Conservation (phyloP, 1,140 invertebrate genomes). For the Agrilus planipennis region DNA sequence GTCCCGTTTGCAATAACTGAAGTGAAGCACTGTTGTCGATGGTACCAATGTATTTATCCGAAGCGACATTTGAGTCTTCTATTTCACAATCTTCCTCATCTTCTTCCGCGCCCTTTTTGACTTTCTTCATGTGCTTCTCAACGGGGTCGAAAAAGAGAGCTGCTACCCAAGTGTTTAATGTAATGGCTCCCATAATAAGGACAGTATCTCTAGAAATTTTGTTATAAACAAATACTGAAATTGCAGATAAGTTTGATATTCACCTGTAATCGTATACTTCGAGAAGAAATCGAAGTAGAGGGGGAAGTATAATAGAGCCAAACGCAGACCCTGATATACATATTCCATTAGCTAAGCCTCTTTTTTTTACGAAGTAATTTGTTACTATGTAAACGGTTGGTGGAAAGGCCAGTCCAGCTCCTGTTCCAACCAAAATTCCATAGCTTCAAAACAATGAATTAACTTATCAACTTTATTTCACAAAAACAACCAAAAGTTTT, state of each 20-base stretch:
- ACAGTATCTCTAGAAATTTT: slow-evolving; percentile 53
- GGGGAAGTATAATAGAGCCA: slow-evolving; percentile 69
- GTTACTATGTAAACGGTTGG: slow-evolving; percentile 86
- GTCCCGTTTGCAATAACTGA: slow-evolving; percentile 23
- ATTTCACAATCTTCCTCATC: slow-evolving; percentile 41
- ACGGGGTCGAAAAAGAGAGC: slow-evolving; percentile 75
- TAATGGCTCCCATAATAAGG: slow-evolving; percentile 68
- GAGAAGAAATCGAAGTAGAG: slow-evolving; percentile 56
- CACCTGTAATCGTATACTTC: slow-evolving; percentile 63
- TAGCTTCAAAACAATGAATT: slow-evolving; percentile 45
- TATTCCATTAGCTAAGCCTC: slow-evolving; percentile 77
- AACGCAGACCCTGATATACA: slow-evolving; percentile 81
- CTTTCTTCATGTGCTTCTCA: slow-evolving; percentile 60
- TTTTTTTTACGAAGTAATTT: slow-evolving; percentile 68
- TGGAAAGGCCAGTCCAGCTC: slow-evolving; percentile 69
- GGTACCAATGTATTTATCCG: slow-evolving; percentile 24
- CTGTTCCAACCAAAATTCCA: slow-evolving; percentile 66
- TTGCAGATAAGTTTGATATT: slow-evolving; percentile 11
- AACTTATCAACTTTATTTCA: slow-evolving; percentile 1
- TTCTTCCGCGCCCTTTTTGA: slow-evolving; percentile 35
- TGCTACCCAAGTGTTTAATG: slow-evolving; percentile 71
- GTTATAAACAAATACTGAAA: slow-evolving; percentile 9
- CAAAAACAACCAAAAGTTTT: slow-evolving; percentile 16
- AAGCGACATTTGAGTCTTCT: slow-evolving; percentile 21
- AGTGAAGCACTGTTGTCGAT: slow-evolving; percentile 26